Percentiles rank a stretch among this genome's conserved stretches.
phyloP scores from a whole-genome alignment of 2,888 invertebrate genomes.

The Empis stercorea region DNA sequence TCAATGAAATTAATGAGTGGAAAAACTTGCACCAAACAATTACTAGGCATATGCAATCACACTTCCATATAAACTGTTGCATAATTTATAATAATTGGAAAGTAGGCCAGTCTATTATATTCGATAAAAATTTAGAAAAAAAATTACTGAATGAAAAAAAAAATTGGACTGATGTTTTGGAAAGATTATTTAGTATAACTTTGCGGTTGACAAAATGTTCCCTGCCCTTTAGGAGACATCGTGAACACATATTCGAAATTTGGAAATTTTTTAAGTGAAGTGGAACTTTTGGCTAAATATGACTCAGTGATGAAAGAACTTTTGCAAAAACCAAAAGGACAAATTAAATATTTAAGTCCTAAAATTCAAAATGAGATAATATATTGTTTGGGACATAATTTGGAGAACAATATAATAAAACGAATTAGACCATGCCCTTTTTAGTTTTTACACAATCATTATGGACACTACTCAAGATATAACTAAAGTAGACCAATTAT shows the following conservation, averaged over 20 bases:
- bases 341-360: conserved; percentile 1
- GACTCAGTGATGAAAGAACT: neutral
- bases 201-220: conserved; percentile 1
- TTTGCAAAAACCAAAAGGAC: neutral
- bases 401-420: neutral
- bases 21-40: conserved; percentile 1
- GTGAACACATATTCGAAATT: neutral
- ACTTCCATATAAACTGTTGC: neutral
- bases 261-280: conserved; percentile 4
- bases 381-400: neutral
- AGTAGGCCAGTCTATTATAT: neutral
- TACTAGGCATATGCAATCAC: neutral
- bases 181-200: conserved; percentile 2
- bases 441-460: conserved; percentile 3
- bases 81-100: neutral
- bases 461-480: conserved; percentile 5
- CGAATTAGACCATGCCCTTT: neutral
- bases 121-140: neutral
- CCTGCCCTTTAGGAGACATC: neutral
- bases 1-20: neutral
- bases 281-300: conserved; percentile 2
- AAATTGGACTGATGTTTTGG: conserved; percentile 4
- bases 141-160: conserved; percentile 1
- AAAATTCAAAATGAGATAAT: neutral
- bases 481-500: conserved; percentile 4